Base-by-base conservation (phyloP, 2,888 invertebrate species). In the Pristionchus exspectatus region DNA sequence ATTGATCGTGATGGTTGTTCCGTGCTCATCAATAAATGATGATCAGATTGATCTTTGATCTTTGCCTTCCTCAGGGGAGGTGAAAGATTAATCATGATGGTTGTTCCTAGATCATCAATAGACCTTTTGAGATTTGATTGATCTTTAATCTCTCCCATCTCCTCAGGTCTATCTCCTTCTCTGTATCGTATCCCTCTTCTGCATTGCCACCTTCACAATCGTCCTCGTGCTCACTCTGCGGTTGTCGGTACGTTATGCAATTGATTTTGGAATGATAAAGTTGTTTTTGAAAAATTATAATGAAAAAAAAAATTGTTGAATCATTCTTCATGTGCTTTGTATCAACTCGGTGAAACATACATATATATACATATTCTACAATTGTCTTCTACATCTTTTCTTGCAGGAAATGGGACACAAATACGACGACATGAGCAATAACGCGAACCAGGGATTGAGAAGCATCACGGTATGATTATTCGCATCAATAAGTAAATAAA, bases 351-450 rank as follows among this genome's bases (percentile, higher is more conserved):
- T 63, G 63, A 63, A 63, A 63, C 63, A 59, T 24, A 63, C n/a
- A n/a, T n/a, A n/a, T n/a, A n/a, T n/a, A n/a, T n/a, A n/a, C n/a
- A n/a, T 12, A 50, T 50, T 9, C 44, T 50, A 9, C 0, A 50
- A 50, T 10, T 7, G 44, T 50, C 44, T 50, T 12, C 5, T 7
- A 50, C 14, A 54, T 54, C 54, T 54, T 54, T 56, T 21, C 18
- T 56, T 74, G 9, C 74, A 88, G 87, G 87, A 72, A 54, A 88
- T 88, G 74, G 87, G 87, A 30, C 54, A 72, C 63, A 59, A 74
- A n/a, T 88, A 88, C 74, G 87, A 88, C 12, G 87, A 88, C 56
- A 59, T 88, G 87, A 54, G 50, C 66, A 87, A 87, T 24, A 69
- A 66, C 54, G 87, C 87, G 33, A 74, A 56, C 24, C 54, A 54